Base-by-base conservation (phyloP, 2,113 vertebrate species). In the Labeo catla region DNA sequence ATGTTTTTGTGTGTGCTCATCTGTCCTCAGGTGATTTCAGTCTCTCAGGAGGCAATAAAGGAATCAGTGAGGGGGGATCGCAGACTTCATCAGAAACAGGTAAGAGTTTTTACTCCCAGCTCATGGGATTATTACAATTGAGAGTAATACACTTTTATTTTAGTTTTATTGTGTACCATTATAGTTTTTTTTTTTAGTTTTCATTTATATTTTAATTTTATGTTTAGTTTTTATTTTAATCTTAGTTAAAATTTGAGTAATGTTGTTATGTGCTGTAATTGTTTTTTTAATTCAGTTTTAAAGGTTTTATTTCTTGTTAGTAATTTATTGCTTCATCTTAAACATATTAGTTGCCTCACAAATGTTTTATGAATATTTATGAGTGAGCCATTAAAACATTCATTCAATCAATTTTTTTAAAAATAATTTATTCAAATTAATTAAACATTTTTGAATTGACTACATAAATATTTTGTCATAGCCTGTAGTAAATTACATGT, bases 41-140 rank as follows among this genome's bases (percentile, higher is more conserved):
- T 90, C 96, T 96, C 88, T 93, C 93, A 50, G 92, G 93, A 90
- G 95, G 94, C 93, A 96, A 95, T 92, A 98, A 97, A 94, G 95
- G 91, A 86, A 90, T 95, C 87, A 95, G 95, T 88, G 95, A 97
- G 59, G 93, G 92, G 63, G 92, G 90, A 4, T 88, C 86, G 45
- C 94, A 95, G 0, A 88, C 93, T 76, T 97, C 97, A 88, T 95
- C 93, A 45, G 52, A 79, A 19, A 65, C 52, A 66, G 76, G 85
- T 86, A 72, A 61, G 61, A 23, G 13, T 65, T 54, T 47, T 49
- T 7, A 39, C 7, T 19, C 34, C 39, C 15, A 70, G 8, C 7
- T 4, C 66, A 70, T 15, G 21, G 66, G 39, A 19, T 70, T 70
- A 70, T 72, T 72, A 72, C 4, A 8, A 21, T 72, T 43, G 8